Base-by-base conservation (phyloP, 2,888 invertebrate genomes). In the Spicauda simplicius region DNA sequence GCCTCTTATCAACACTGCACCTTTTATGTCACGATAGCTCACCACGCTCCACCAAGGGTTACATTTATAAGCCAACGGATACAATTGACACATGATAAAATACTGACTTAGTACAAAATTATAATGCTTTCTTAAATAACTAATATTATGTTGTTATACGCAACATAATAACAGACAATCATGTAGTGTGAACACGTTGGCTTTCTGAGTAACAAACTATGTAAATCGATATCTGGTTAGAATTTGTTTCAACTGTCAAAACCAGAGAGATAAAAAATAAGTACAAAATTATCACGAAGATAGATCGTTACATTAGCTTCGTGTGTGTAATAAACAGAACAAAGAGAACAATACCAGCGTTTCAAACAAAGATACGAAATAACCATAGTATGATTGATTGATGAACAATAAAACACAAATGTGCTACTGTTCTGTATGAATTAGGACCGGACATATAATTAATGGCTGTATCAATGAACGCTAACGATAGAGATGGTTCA, bases 1-100 rank as follows among this genome's bases (percentile, higher is more conserved):
- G 71, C 71, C 75, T 55, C 53, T 74, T 78, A 76, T 80, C 76
- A 75, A 72, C 74, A 72, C 69, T 74, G 76, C 77, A 78, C 76
- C 76, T 77, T 77, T 79, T 78, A 77, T 73, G 71, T 77, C 79
- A 80, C 72, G 58, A 76, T 72, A 68, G 71, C 37, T 53, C 58
- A 58, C 65, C 53, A 70, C 52, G 53, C 19, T 59, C 48, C n/a
- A 59, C 57, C 50, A 50, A 64, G 61, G 69, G 61, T n/a, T 59
- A 59, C 53, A 59, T 11, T 59, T 64, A 48, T 12, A 45, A 41
- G 16, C 58, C 4, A 18, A 41, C 45, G 8, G 5, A 11, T 19
- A 20, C 8, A 53, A 33, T 11, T 50, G 2, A 11, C 25, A 19
- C 12, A 20, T 6, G 7, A 19, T 16, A 20, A 45, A 60, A 37